Conservation (phyloP, 2,888 invertebrate genomes). For the Cheilosia soror region DNA sequence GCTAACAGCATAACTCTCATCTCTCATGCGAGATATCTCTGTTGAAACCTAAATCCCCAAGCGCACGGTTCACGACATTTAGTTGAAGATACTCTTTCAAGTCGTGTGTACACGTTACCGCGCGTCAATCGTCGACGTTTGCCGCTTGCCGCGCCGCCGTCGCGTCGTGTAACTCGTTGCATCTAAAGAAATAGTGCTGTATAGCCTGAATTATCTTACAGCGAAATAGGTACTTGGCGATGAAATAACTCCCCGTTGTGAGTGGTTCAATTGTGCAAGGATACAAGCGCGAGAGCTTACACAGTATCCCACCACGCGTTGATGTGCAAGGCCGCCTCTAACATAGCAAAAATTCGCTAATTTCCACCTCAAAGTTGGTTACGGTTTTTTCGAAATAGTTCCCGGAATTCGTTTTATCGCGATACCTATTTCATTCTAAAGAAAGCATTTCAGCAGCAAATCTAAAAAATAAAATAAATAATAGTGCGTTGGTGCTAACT, state of each 20-base stretch:
- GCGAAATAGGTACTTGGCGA: slow-evolving; percentile 26
- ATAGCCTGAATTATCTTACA: slow-evolving; percentile 33
- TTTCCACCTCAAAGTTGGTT: slow-evolving; percentile 14
- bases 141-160: slow-evolving; percentile 7
- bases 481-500: slow-evolving; percentile 61
- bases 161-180: slow-evolving; percentile 63
- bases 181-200: slow-evolving; percentile 8
- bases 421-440: slow-evolving; percentile 15
- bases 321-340: slow-evolving; percentile 62
- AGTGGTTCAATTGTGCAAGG: slow-evolving; percentile 28
- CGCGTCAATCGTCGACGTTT: slow-evolving; percentile 28
- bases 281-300: slow-evolving; percentile 18
- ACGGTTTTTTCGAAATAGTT: slow-evolving; percentile 36
- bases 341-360: slow-evolving; percentile 15
- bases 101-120: slow-evolving; percentile 58
- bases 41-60: slow-evolving; percentile 19
- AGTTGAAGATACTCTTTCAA: slow-evolving; percentile 69
- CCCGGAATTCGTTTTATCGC: slow-evolving; percentile 5
- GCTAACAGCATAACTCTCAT: slow-evolving; percentile 50
- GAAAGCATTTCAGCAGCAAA: slow-evolving; percentile 24
- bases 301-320: slow-evolving; percentile 54
- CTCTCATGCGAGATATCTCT: slow-evolving; percentile 68
- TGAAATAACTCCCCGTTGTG: slow-evolving; percentile 58
- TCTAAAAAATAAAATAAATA: slow-evolving; percentile 34
- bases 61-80: slow-evolving; percentile 59